phyloP scores from a whole-genome alignment of 2,113 vertebrate species.

The Aegotheles bennettii region DNA sequence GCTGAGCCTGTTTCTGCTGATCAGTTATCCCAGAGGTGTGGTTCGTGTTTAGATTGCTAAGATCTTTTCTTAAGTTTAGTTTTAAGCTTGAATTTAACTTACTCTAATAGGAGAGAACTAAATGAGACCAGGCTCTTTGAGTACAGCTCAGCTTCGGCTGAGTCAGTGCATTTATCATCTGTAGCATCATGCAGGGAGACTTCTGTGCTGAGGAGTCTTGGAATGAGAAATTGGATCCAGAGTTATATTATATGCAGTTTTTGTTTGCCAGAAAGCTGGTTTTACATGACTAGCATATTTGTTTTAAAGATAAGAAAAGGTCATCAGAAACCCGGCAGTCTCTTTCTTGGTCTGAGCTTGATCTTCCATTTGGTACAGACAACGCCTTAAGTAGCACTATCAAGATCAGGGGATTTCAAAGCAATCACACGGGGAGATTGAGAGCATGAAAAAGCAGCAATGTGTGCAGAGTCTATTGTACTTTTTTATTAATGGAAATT shows the following conservation, averaged over 20 bases:
- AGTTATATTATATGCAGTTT: neutral
- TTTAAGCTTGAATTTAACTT: neutral
- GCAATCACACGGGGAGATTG: neutral
- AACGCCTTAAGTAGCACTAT: neutral
- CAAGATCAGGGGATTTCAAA: neutral
- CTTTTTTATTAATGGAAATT: neutral
- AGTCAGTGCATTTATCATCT: neutral
- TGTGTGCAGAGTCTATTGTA: neutral
- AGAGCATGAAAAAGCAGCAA: neutral
- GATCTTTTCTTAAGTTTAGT: neutral
- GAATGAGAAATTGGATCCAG: neutral
- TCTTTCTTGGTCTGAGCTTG: neutral
- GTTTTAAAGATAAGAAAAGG: neutral
- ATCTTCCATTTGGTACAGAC: neutral
- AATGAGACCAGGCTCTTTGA: neutral
- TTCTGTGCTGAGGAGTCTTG: neutral
- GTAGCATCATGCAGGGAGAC: neutral
- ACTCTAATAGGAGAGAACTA: neutral
- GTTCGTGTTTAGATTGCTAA: neutral
- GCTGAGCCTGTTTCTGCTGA: neutral
- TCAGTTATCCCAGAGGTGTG: accelerated
- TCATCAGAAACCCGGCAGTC: neutral
- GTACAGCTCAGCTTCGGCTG: neutral
- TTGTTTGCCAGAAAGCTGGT: neutral
- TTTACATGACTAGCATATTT: neutral